Evolutionary conservation across 2,888 invertebrate species (phyloP).

Genomic region (Caenorhabditis wallacei): DNA sequence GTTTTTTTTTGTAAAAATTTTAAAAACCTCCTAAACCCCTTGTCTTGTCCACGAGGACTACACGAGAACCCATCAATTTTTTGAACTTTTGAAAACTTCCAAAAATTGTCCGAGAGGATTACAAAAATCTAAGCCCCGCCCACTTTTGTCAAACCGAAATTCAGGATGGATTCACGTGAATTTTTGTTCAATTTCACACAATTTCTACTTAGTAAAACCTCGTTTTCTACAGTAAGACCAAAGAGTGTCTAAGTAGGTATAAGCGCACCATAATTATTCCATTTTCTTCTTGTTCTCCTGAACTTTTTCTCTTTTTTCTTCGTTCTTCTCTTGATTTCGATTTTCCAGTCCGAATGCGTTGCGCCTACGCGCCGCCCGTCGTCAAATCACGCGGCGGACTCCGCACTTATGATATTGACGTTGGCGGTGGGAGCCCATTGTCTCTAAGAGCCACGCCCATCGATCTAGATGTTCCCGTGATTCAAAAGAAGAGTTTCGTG

Average conservation of each 20-base stretch:
- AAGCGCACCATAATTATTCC: background rate
- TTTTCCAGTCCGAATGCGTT: constrained; percentile 47
- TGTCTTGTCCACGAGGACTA: too few relatives aligned
- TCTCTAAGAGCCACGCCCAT: constrained; percentile 48
- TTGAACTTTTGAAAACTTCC: too few relatives aligned
- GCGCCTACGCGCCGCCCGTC: constrained; percentile 51
- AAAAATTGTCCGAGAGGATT: too few relatives aligned
- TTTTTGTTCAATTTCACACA: too few relatives aligned
- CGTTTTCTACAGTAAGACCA: too few relatives aligned
- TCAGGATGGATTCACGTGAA: too few relatives aligned
- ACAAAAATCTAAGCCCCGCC: too few relatives aligned
- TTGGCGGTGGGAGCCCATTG: background rate
- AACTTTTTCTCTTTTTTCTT: constrained; percentile 2
- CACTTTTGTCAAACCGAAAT: too few relatives aligned
- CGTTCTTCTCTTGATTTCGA: constrained; percentile 17
- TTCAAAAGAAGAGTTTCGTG: constrained; percentile 11
- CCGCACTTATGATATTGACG: constrained; percentile 57
- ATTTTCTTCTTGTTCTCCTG: background rate
- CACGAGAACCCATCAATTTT: too few relatives aligned
- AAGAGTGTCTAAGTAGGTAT: background rate
- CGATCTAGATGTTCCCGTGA: constrained; percentile 41
- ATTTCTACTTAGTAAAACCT: too few relatives aligned
- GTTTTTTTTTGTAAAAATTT: too few relatives aligned
- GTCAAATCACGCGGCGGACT: constrained; percentile 53
- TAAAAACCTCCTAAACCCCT: too few relatives aligned